These are phyloP conservation scores for Zaprionus ornatus DNA, from an alignment of 1,140 invertebrate genomes.

Conservation along the genomic window DNA sequence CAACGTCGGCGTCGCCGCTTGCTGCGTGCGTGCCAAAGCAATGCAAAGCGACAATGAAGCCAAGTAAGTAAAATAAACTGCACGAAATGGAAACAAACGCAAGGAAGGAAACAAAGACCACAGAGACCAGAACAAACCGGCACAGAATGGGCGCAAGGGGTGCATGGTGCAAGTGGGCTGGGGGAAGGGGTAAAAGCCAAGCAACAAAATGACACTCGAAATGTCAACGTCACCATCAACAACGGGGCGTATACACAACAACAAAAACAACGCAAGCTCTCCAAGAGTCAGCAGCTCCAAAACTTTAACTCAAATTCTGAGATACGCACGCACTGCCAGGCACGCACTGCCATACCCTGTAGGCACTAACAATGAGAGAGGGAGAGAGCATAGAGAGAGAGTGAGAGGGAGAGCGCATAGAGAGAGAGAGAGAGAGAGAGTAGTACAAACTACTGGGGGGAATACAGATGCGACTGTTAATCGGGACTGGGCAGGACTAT, in stretches of 20 bases:
- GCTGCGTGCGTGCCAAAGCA: slow-evolving; percentile 61
- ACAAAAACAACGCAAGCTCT: slow-evolving; percentile 1
- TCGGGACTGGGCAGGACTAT: not conserved
- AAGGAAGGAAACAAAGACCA: slow-evolving; percentile 27
- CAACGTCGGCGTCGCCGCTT: slow-evolving; percentile 19
- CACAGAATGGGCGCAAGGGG: not conserved
- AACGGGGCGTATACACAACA: slow-evolving; percentile 39
- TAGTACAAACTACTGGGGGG: not conserved
- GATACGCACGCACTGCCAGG: slow-evolving; percentile 8
- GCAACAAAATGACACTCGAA: slow-evolving; percentile 69
- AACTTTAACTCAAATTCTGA: slow-evolving; percentile 26
- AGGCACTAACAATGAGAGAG: not conserved
- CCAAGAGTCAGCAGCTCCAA: not conserved
- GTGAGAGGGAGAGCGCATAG: not conserved
- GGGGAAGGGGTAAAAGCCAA: not conserved
- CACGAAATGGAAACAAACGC: slow-evolving; percentile 25
- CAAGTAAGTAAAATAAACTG: slow-evolving; percentile 40
- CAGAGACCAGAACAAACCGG: not conserved
- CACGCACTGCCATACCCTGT: slow-evolving; percentile 11
- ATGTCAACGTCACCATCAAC: slow-evolving; percentile 64
- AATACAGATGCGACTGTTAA: not conserved
- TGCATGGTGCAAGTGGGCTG: not conserved
- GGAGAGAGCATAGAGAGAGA: not conserved
- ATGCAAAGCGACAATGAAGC: slow-evolving; percentile 43
- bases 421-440: not conserved